phyloP scores from a whole-genome alignment of 1,140 invertebrate species.

The Rhynchophorus ferrugineus region DNA sequence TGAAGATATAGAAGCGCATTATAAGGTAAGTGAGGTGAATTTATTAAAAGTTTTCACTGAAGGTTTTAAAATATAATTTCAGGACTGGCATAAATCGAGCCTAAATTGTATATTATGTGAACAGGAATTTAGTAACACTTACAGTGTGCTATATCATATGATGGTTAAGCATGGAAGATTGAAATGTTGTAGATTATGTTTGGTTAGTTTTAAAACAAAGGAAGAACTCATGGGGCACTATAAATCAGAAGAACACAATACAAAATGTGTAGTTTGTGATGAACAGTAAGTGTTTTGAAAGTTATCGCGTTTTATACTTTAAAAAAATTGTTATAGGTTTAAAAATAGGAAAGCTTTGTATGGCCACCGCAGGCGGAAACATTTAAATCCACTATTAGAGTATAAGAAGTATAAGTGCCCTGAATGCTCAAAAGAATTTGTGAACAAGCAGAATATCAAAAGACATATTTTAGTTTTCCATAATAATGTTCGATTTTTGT shows the following conservation, averaged over 20 bases:
- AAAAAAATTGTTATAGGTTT: constrained; percentile 9
- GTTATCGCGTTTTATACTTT: not conserved
- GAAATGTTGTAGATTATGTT: constrained; percentile 17
- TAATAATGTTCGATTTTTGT: constrained; percentile 11
- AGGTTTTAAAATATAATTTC: not conserved
- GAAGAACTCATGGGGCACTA: constrained; percentile 10
- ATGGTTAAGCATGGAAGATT: constrained; percentile 16
- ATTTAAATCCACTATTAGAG: constrained; percentile 14
- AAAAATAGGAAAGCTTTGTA: constrained; percentile 15
- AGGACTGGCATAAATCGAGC: constrained; percentile 2
- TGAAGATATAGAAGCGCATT: constrained; percentile 9
- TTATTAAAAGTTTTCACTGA: not conserved
- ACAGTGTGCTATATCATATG: constrained; percentile 14
- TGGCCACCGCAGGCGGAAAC: constrained; percentile 14
- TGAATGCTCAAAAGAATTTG: constrained; percentile 15
- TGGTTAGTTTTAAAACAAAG: constrained; percentile 15
- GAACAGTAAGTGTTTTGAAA: constrained; percentile 11
- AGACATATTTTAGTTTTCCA: constrained; percentile 11
- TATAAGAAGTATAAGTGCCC: constrained; percentile 16
- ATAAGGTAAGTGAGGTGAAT: constrained; percentile 7
- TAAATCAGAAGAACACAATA: constrained; percentile 20
- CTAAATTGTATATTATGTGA: constrained; percentile 11
- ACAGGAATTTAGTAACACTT: not conserved
- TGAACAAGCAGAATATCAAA: constrained; percentile 7
- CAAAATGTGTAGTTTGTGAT: constrained; percentile 15